A percentile compares a stretch with the other conserved stretches of the same genome.
Evolutionary conservation across 2,797 vertebrate genomes (phyloP).

Genomic region (Serranus cabrilla): DNA sequence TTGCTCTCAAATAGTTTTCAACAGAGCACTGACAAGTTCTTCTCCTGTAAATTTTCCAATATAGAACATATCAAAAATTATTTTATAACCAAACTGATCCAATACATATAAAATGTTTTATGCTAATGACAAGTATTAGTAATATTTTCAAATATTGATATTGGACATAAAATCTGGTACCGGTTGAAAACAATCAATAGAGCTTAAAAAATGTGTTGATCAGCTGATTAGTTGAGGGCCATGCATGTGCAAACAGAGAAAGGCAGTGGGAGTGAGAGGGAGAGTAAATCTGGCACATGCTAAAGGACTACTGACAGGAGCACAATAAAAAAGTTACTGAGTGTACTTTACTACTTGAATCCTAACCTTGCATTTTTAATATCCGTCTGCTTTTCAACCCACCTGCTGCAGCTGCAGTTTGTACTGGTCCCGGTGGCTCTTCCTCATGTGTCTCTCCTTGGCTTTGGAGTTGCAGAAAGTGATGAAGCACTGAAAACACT

Average conservation of each 20-base stretch:
- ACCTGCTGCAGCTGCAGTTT: conserved; percentile 78
- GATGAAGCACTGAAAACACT: conserved; percentile 90
- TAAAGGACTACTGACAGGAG: no score
- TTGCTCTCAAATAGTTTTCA: neutral
- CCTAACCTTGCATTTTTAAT: neutral
- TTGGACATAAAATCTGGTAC: no score
- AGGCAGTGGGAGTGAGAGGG: no score
- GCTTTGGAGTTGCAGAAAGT: conserved; percentile 87
- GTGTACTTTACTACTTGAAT: no score
- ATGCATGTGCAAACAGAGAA: no score
- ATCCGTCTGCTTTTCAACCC: neutral
- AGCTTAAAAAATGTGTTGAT: no score
- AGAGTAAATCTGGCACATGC: no score
- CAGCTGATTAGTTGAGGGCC: no score
- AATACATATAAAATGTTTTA: neutral
- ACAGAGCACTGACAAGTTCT: neutral
- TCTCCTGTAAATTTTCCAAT: neutral
- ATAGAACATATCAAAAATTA: neutral
- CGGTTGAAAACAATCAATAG: no score
- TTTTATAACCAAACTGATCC: neutral
- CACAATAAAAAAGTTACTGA: no score
- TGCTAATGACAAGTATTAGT: no score
- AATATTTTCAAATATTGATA: no score
- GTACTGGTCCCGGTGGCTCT: conserved; percentile 88
- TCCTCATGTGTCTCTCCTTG: conserved; percentile 89